Base-by-base conservation (phyloP, 2,797 vertebrate species). In the Onychomys leucogaster region DNA sequence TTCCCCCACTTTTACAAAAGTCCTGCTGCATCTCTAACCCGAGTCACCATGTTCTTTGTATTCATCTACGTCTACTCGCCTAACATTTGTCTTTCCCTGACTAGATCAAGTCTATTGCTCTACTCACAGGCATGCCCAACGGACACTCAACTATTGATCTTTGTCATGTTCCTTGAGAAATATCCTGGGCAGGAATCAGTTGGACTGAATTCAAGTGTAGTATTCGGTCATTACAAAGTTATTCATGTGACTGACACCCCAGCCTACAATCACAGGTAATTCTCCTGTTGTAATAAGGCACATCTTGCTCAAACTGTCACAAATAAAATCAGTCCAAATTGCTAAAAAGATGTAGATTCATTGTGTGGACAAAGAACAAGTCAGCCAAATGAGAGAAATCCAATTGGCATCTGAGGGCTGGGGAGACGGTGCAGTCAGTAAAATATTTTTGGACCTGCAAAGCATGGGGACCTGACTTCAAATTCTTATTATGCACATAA, bases 41-140 rank as follows among this genome's bases (percentile, higher is more conserved):
- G 83, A 37, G 73, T 84, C 71, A 37, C 57, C 16, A 43, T 34
- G 14, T 8, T 81, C 23, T 90, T 93, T 77, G 63, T 71, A 69
- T 87, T 84, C 13, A 76, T 46, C 89, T 91, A 29, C 82, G 37
- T 83, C 57, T 67, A 89, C 13, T 25, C 84, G 13, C 29, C 19
- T 90, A 46, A 49, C 37, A 19, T 67, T 92, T 93, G 93, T 96
- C 46, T 94, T 95, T 89, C 17, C n/a, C 14, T 93, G 67, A 80
- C 13, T 95, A 3, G 83, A 82, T 29, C 43, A 52, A 81, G 10
- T 27, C 73, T 10, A 49, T 86, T 75, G n/a, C 19, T 82, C 49
- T 76, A 13, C 11, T 96, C 34, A 91, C 3, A 41, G 41, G 23
- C 63, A 32, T 2, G 32, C 27, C 49, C 16, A 23, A 41, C 46